Percentiles rank a stretch among this genome's conserved stretches.
Conservation (phyloP, 2,113 vertebrate species). For the Cebus imitator region DNA sequence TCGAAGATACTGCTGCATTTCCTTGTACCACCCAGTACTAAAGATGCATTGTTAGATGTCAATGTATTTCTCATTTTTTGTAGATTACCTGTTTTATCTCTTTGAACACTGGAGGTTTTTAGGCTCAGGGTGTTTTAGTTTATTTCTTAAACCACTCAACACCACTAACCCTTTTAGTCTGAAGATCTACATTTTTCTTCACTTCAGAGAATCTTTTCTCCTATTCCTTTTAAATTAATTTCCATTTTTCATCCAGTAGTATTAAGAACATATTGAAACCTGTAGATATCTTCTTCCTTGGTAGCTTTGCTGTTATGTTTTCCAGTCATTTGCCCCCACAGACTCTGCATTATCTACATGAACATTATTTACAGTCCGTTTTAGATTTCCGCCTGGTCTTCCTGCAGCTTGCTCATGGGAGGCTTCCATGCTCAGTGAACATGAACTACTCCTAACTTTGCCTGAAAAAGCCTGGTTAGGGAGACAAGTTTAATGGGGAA, state of each 20-base stretch:
- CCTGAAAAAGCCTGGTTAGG: constrained; percentile 3
- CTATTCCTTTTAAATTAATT: constrained; percentile 35
- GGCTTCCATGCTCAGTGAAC: constrained; percentile 33
- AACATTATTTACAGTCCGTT: background rate
- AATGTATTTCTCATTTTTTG: background rate
- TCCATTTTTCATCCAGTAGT: background rate
- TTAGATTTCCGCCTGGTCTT: background rate
- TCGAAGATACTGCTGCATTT: background rate
- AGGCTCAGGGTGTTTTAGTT: background rate
- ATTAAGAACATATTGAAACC: background rate
- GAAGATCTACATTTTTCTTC: constrained; percentile 3
- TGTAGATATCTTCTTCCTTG: background rate
- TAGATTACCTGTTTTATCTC: background rate
- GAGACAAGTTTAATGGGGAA: constrained; percentile 6
- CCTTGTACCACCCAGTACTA: background rate
- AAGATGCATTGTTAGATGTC: background rate
- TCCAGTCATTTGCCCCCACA: background rate
- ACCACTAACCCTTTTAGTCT: background rate
- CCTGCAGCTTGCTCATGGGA: background rate
- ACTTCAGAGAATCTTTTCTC: background rate
- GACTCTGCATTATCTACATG: constrained; percentile 48
- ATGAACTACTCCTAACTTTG: constrained; percentile 47
- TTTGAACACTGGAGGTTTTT: background rate
- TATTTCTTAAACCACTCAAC: constrained; percentile 27
- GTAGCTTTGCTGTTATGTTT: constrained; percentile 12